These are phyloP conservation scores for Netelia inedita DNA, from an alignment of 2,888 invertebrate genomes.

Conservation along the genomic window DNA sequence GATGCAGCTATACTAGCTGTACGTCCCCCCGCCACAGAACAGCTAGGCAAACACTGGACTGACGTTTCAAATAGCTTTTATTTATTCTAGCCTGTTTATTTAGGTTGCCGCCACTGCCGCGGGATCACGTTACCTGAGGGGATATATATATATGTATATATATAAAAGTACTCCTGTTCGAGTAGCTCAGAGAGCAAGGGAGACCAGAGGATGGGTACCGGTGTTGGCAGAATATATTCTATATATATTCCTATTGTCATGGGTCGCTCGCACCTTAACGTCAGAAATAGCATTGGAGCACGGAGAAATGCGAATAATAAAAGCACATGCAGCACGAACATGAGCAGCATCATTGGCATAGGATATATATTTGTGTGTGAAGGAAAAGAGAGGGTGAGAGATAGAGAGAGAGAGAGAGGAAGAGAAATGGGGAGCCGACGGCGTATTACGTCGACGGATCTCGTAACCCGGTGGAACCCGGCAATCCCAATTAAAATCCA, in stretches of 20 bases:
- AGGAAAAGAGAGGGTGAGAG: background rate
- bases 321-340: constrained; percentile 42
- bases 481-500: constrained; percentile 70
- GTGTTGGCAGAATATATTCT: constrained; percentile 43
- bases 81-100: constrained; percentile 84
- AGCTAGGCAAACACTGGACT: constrained; percentile 83
- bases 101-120: constrained; percentile 78
- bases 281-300: constrained; percentile 43
- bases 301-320: constrained; percentile 29
- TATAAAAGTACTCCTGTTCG: constrained; percentile 45
- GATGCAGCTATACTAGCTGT: constrained; percentile 54
- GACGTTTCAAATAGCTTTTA: constrained; percentile 83
- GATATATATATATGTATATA: constrained; percentile 39
- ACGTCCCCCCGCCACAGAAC: constrained; percentile 78
- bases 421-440: constrained; percentile 20
- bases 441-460: constrained; percentile 57
- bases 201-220: constrained; percentile 56
- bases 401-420: constrained; percentile 12
- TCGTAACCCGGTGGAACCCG: constrained; percentile 35
- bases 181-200: constrained; percentile 55
- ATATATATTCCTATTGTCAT: constrained; percentile 60
- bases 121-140: constrained; percentile 82
- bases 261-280: constrained; percentile 49
- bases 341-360: constrained; percentile 11
- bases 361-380: background rate